Evolutionary conservation across 2,797 vertebrate genomes (phyloP), one percentile per base, ranked within the genome.

Genomic region (Micromesistius poutassou): DNA sequence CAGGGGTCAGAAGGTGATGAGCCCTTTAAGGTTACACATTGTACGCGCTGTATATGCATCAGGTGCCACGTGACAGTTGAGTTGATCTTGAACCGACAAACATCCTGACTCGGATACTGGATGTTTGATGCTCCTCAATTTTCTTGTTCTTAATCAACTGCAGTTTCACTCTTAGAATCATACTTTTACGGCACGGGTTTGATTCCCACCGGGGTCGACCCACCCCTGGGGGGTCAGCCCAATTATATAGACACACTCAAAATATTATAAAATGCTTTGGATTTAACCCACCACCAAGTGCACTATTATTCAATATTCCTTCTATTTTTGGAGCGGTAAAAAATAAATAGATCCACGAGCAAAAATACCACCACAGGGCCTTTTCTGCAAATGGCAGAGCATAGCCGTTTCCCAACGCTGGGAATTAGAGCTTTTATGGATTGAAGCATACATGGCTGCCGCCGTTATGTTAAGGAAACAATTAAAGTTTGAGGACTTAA

Each of bases 401-500:
- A n/a, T 8, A n/a, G 22, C 55, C 6, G 5, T 62, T 25, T 25
- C 55, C 22, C 2, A n/a, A n/a, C 55, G 6, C 4, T n/a, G 55
- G 55, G 8, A 25, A n/a, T 25, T 5, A 50, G 55, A 7, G 55
- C 14, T 14, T 50, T 50, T 50, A 50, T 74, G 78, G 77, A 62
- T 77, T 75, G 80, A 74, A 73, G 31, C 30, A 76, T 75, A 79
- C 79, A 70, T 80, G 31, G 70, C 16, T 74, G 80, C 76, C 9
- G 81, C 74, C 30, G 79, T 3, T 30, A 78, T 78, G 81, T 87
- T 76, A 73, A 73, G 82, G 75, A 89, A 79, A 86, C 84, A 83
- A 86, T 86, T 82, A 80, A 79, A 86, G 82, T 87, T 87, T 71
- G 82, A 82, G 87, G 84, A 89, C 82, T 85, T 82, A 81, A 81